Evolutionary conservation across 2,888 invertebrate species (phyloP).

Genomic region (Cyclophora punctaria): DNA sequence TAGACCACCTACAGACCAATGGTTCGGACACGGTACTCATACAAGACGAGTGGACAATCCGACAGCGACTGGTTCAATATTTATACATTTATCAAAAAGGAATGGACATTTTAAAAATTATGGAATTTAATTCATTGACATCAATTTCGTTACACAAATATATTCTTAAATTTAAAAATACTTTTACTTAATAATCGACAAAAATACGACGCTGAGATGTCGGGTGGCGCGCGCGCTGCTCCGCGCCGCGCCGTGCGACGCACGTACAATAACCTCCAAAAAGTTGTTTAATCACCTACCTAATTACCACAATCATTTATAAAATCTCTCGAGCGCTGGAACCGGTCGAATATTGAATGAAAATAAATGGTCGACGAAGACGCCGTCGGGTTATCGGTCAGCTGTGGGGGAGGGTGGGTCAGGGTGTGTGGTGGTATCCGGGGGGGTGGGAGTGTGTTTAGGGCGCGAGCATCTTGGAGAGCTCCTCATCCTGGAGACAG

Average conservation of each 20-base stretch:
- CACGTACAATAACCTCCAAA: conserved; percentile 19
- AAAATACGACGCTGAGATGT: conserved; percentile 22
- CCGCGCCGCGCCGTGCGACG: conserved; percentile 9
- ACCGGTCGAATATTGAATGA: conserved; percentile 12
- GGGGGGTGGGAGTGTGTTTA: conserved; percentile 63
- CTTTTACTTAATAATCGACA: conserved; percentile 33
- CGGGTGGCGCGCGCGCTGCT: conserved; percentile 2
- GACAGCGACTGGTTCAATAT: conserved; percentile 45
- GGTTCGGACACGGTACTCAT: conserved; percentile 45
- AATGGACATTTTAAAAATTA: conserved; percentile 47
- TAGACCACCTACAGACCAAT: conserved; percentile 31
- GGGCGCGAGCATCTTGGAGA: conserved; percentile 95
- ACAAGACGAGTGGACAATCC: conserved; percentile 44
- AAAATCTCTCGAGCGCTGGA: conserved; percentile 11
- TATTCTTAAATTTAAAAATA: conserved; percentile 30
- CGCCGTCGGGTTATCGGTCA: conserved; percentile 46
- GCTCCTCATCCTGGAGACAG: conserved; percentile 96
- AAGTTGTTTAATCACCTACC: conserved; percentile 22
- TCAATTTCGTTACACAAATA: conserved; percentile 35
- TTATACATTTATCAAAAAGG: conserved; percentile 40
- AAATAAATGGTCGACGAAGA: conserved; percentile 15
- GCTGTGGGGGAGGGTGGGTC: conserved; percentile 17
- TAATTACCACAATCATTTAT: conserved; percentile 22
- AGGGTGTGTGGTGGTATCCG: conserved; percentile 3
- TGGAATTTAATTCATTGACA: conserved; percentile 33